phyloP scores from a whole-genome alignment of 2,113 vertebrate species.

The Strix aluco region DNA sequence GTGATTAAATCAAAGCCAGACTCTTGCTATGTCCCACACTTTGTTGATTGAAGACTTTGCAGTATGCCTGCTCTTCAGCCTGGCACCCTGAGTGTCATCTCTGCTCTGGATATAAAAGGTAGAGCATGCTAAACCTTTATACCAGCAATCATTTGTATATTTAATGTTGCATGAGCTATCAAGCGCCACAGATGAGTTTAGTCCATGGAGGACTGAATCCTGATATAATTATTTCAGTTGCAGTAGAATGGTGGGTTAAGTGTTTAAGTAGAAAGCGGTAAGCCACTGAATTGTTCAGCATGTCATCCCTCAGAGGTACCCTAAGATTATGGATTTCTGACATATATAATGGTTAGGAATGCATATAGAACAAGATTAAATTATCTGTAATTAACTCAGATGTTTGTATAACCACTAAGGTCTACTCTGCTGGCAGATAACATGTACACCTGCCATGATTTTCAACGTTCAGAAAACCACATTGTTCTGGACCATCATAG shows the following conservation, averaged over 20 bases:
- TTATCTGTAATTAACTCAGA: background rate
- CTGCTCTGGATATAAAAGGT: background rate
- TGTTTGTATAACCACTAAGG: background rate
- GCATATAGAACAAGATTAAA: background rate
- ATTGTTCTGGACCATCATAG: background rate
- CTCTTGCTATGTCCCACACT: background rate
- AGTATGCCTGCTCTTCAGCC: background rate
- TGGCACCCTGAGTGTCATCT: background rate
- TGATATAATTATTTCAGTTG: background rate
- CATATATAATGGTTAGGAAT: background rate
- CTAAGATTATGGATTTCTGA: background rate
- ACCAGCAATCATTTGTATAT: background rate
- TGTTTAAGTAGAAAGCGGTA: background rate
- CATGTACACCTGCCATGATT: background rate
- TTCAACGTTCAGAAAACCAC: background rate
- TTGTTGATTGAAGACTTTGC: background rate
- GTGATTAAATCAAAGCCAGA: background rate
- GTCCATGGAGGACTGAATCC: background rate
- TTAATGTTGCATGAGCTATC: background rate
- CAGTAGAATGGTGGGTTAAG: background rate
- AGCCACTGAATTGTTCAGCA: background rate
- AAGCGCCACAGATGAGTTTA: background rate
- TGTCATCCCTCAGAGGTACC: background rate
- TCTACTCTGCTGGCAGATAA: background rate
- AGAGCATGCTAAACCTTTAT: background rate